A percentile compares a stretch with the other conserved stretches of the same genome.
Conservation (phyloP, 2,888 invertebrate genomes). For the Leptarthrus brevirostris region DNA sequence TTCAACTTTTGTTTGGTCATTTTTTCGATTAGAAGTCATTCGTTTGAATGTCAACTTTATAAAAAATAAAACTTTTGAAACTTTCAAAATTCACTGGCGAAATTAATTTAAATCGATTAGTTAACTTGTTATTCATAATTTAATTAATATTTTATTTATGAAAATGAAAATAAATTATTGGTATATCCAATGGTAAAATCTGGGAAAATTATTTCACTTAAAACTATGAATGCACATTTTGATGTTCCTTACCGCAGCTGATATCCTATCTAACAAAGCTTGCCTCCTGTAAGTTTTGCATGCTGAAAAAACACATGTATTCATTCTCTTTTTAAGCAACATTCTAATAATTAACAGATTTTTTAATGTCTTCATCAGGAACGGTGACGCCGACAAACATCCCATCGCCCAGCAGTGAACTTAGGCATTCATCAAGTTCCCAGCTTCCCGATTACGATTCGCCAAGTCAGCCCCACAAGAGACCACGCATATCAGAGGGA, state of each 20-base stretch:
- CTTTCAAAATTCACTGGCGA: too few species aligned
- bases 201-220: too few species aligned
- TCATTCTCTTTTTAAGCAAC: constrained; percentile 56
- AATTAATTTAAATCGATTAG: too few species aligned
- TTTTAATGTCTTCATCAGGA: constrained; percentile 69
- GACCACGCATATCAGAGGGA: constrained; percentile 87
- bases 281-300: constrained; percentile 52
- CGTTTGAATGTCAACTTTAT: too few species aligned
- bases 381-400: constrained; percentile 87
- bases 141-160: too few species aligned
- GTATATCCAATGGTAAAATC: too few species aligned
- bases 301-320: constrained; percentile 54
- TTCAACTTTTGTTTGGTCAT: too few species aligned
- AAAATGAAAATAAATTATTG: too few species aligned
- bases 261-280: constrained; percentile 30
- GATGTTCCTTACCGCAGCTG: neutral
- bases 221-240: too few species aligned
- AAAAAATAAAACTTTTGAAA: too few species aligned
- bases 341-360: constrained; percentile 66
- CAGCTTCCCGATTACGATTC: constrained; percentile 73
- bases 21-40: too few species aligned
- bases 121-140: too few species aligned
- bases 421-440: constrained; percentile 64
- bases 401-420: constrained; percentile 76
- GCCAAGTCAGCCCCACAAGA: constrained; percentile 73